Base-by-base conservation (phyloP, 2,797 vertebrate genomes). In the Rhinichthys osculus region DNA sequence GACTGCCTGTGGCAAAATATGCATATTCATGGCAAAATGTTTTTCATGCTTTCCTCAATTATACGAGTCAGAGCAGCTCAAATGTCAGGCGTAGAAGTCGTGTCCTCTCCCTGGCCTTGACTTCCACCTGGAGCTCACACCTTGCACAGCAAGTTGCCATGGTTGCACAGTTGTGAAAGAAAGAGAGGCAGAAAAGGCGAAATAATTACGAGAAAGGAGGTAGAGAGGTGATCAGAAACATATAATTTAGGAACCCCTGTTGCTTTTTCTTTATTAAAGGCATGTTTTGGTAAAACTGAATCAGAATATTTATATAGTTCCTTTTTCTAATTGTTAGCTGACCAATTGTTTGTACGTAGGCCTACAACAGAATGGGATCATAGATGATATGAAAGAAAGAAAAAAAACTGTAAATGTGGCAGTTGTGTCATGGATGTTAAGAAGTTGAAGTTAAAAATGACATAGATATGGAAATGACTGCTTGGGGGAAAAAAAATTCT, bases 141-240 rank as follows among this genome's bases (percentile, higher is more conserved):
- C 78, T 82, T 86, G 57, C 59, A 70, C 86, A 77, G 74, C 82
- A 87, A 86, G 88, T 88, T 90, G 86, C 86, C 85, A 89, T 90
- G 88, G 89, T 86, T 86, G 80, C 86, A 89, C 81, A 83, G 64
- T 74, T 71, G 62, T 78, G 30, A 82, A 78, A 64, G 76, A 42
- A 71, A 64, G 74, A 47, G 35, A 38, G 47, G 38, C 30, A 33
- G 35, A 38, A 81, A 47, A 13, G 5, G 5, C 13, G 0, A 59
- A 40, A 69, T 35, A 64, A 54, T 19, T 71, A 52, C 17, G 7
- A 38, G 11, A 35, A 50, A n/a, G 38, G 44, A 16, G 5, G 19
- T 64, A 35, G 27, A 21, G 57, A 27, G 47, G 44, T 38, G 23
- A 59, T 70, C 9, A 80, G 30, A 11, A 86, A 69, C 40, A 35